A percentile compares a stretch with the other conserved stretches of the same genome.
These are phyloP conservation scores for Tachysurus vachellii DNA, from an alignment of 2,113 vertebrate species.

Conservation along the genomic window DNA sequence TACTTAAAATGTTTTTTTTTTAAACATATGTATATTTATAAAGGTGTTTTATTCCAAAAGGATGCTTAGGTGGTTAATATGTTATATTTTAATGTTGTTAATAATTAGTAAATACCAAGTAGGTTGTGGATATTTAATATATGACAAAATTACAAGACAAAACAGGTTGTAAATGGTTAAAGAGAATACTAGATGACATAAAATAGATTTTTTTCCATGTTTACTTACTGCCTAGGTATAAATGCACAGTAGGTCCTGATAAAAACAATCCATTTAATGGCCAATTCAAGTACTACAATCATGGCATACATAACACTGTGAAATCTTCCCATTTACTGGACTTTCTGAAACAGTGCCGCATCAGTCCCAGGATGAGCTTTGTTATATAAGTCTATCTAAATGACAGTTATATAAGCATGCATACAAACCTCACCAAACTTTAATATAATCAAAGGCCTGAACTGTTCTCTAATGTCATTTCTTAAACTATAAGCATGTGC, in stretches of 20 bases:
- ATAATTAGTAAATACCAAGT: neutral
- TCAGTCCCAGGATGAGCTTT: neutral
- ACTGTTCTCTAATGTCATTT: neutral
- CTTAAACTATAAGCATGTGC: neutral
- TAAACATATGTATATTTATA: neutral
- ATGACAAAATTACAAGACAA: neutral
- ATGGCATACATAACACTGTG: neutral
- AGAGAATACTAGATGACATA: neutral
- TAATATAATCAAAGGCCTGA: neutral
- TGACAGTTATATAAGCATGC: neutral
- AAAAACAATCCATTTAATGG: neutral
- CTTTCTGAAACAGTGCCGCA: neutral
- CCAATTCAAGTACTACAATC: neutral
- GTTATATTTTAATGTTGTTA: neutral
- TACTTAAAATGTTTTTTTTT: neutral
- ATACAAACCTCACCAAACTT: neutral
- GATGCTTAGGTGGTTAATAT: neutral
- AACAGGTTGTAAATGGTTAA: neutral
- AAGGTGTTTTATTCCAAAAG: neutral
- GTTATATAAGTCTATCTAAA: neutral
- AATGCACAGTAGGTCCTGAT: neutral
- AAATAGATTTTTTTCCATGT: neutral
- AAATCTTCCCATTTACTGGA: neutral
- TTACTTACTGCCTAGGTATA: neutral
- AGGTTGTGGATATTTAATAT: neutral